These are phyloP conservation scores for Nowickia ferox DNA, from an alignment of 2,888 invertebrate species.

Conservation along the genomic window DNA sequence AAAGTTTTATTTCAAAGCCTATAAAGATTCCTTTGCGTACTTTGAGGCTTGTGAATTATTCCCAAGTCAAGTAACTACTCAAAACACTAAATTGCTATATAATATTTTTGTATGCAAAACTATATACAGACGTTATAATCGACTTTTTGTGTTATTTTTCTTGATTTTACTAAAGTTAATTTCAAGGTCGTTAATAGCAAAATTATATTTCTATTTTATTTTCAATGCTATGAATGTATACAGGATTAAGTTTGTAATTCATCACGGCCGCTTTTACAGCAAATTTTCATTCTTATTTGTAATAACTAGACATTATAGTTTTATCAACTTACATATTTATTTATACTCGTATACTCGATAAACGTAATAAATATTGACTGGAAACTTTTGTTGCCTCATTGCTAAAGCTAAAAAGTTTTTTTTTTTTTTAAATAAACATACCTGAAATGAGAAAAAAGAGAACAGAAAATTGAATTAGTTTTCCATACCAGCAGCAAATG, in stretches of 20 bases:
- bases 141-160: background rate
- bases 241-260: background rate
- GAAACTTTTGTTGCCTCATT: background rate
- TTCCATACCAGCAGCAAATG: background rate
- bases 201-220: background rate
- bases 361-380: slow-evolving; percentile 30
- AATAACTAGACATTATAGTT: slow-evolving; percentile 1
- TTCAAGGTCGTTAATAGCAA: background rate
- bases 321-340: background rate
- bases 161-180: background rate
- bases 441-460: slow-evolving; percentile 46
- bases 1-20: too few relatives aligned
- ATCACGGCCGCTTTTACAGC: background rate
- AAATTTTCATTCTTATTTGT: background rate
- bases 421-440: slow-evolving; percentile 21
- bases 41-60: too few relatives aligned
- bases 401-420: background rate
- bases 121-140: too few relatives aligned
- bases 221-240: background rate
- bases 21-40: too few relatives aligned
- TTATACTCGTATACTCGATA: too few relatives aligned
- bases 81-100: too few relatives aligned
- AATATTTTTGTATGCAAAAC: too few relatives aligned
- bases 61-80: too few relatives aligned
- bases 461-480: slow-evolving; percentile 24